Conservation (phyloP, 2,113 vertebrate genomes). For the Hoplias malabaricus region DNA sequence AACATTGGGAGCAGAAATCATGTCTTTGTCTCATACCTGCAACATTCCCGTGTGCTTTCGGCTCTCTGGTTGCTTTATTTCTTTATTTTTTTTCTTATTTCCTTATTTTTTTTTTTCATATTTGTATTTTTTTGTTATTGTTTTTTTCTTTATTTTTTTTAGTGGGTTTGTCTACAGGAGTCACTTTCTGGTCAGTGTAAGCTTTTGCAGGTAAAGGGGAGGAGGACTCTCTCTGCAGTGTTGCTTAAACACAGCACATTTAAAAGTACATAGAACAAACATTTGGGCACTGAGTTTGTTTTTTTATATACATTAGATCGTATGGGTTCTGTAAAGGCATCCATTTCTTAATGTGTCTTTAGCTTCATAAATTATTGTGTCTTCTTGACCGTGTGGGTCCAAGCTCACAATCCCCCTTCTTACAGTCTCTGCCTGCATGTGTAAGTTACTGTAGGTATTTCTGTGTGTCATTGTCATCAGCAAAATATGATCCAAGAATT, state of each 20-base stretch:
- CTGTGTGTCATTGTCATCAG: conserved; percentile 74
- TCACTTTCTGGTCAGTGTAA: conserved; percentile 62
- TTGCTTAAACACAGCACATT: conserved; percentile 77
- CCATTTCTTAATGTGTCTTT: conserved; percentile 75
- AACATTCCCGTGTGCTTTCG: conserved; percentile 72
- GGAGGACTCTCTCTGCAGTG: conserved; percentile 66
- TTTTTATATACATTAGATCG: conserved; percentile 80
- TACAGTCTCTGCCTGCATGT: conserved; percentile 63
- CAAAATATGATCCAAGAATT: conserved; percentile 64
- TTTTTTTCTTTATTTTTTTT: conserved; percentile 37
- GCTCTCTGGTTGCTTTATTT: conserved; percentile 50
- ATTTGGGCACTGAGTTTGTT: conserved; percentile 78
- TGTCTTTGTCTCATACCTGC: conserved; percentile 60
- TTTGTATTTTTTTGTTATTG: conserved; percentile 5
- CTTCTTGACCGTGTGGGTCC: conserved; percentile 57
- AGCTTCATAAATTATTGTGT: conserved; percentile 60
- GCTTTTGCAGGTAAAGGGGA: conserved; percentile 62
- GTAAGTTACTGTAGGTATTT: conserved; percentile 66
- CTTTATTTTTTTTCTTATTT: conserved; percentile 4
- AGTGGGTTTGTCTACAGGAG: conserved; percentile 62
- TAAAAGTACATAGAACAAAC: conserved; percentile 82
- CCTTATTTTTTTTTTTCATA: conserved; percentile 26
- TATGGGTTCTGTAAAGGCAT: conserved; percentile 83
- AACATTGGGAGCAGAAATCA: conserved; percentile 61
- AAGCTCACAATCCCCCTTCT: conserved; percentile 55